Conservation (phyloP, 2,888 invertebrate species). For the Mallateleia sp. region DNA sequence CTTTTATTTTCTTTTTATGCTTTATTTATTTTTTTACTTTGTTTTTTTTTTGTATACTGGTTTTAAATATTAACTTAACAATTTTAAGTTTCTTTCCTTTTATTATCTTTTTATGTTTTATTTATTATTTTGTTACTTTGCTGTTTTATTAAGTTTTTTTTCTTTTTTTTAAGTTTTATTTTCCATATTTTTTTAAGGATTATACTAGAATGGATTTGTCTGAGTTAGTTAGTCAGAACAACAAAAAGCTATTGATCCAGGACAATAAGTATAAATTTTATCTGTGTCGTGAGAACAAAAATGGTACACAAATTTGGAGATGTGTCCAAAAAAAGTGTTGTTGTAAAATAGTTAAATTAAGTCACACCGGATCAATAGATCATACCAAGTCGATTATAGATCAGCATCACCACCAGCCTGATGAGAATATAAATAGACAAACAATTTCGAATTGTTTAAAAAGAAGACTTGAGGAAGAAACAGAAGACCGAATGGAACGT, state of each 20-base stretch:
- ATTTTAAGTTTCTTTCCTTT: no score
- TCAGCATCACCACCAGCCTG: background rate
- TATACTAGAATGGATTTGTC: no score
- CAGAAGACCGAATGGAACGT: background rate
- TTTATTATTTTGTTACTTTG: no score
- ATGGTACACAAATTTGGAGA: background rate
- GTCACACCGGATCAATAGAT: background rate
- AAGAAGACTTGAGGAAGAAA: constrained; percentile 11
- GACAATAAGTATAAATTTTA: background rate
- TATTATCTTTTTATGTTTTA: no score
- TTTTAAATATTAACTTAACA: no score
- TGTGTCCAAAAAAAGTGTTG: background rate
- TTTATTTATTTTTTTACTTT: no score
- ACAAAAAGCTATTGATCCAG: background rate
- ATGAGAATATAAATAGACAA: background rate
- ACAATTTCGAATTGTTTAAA: background rate
- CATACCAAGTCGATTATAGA: background rate
- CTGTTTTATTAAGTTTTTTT: no score
- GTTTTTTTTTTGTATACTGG: no score
- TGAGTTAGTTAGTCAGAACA: no score
- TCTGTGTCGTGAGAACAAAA: constrained; percentile 1
- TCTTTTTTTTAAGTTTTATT: no score
- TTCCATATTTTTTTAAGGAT: no score
- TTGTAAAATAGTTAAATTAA: constrained; percentile 1
- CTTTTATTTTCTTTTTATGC: no score